Evolutionary conservation across 2,888 invertebrate genomes (phyloP), one percentile per base, ranked within the genome.

Genomic region (Pyrrhosoma nymphula): DNA sequence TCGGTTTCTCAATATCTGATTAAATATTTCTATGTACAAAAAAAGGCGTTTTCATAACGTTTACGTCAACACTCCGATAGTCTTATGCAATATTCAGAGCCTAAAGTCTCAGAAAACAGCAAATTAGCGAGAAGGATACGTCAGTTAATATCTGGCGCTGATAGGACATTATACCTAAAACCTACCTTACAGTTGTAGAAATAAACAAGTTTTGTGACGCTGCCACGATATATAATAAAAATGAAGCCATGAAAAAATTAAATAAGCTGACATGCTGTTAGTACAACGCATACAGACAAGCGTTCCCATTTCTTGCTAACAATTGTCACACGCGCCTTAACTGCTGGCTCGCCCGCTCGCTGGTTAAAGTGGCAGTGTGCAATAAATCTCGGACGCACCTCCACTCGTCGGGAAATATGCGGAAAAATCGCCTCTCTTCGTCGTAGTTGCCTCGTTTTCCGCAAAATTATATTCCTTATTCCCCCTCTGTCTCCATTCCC

Each of bases 341-440:
- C 14, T 82, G 35, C 35, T 35, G 30, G 82, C 82, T 8, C 69
- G 35, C 82, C 16, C 30, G 82, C 6, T 82, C 16, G n/a, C n/a
- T n/a, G 47, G 47, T 47, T 47, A 47, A 47, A 2, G 47, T 16
- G 12, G 16, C 30, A 35, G 30, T 3, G 12, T 35, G 16, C 4
- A 35, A 82, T 82, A 82, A 82, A 82, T 82, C 82, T 82, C 82
- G 82, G 82, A 30, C 82, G 82, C 82, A 82, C 30, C 69, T 14
- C 23, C 30, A 16, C 35, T 82, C 26, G 10, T 69, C 23, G 4
- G 26, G n/a, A 26, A 35, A 82, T 35, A 35, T 82, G 82, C 35
- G 8, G 35, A 82, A 82, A 82, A 82, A 82, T 82, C 82, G 35
- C 82, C 82, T 4, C 3, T 14, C 82, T 20, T 20, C 35, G 30